A percentile compares a stretch with the other conserved stretches of the same genome.
Evolutionary conservation across 2,888 invertebrate genomes (phyloP).

Genomic region (Colostygia pectinataria): DNA sequence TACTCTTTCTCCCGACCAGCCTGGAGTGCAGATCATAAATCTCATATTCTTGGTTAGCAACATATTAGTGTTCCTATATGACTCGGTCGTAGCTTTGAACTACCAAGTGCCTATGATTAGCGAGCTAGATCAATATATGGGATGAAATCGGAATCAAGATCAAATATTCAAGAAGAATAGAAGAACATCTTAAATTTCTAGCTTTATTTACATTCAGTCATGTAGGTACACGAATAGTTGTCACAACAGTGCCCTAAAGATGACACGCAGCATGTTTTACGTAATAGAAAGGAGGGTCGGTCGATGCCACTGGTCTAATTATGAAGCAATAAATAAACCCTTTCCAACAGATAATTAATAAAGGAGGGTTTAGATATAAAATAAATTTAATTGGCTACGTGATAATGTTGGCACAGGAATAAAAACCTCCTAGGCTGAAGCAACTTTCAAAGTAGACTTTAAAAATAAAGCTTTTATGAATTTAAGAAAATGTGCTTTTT

Average conservation of each 20-base stretch:
- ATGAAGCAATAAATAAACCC: constrained; percentile 51
- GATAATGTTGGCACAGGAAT: constrained; percentile 59
- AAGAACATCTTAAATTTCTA: neutral
- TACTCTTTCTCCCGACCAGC: constrained; percentile 45
- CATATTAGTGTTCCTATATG: constrained; percentile 59
- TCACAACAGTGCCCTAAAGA: constrained; percentile 4
- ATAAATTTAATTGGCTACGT: constrained; percentile 65
- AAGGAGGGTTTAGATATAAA: constrained; percentile 47
- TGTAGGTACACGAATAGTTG: too few relatives aligned
- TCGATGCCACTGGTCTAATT: constrained; percentile 34
- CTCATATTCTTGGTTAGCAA: constrained; percentile 60
- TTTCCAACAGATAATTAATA: constrained; percentile 53
- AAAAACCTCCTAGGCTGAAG: constrained; percentile 39
- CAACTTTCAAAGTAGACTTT: constrained; percentile 40
- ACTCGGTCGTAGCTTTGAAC: constrained; percentile 43
- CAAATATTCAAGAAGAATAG: neutral
- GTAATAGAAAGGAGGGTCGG: constrained; percentile 16
- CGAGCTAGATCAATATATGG: constrained; percentile 26
- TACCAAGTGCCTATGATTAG: constrained; percentile 30
- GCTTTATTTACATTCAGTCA: too few relatives aligned
- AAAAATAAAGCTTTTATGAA: constrained; percentile 30
- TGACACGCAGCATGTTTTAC: constrained; percentile 22
- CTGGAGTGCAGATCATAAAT: constrained; percentile 53
- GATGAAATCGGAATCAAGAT: constrained; percentile 12
- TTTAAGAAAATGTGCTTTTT: constrained; percentile 8